phyloP scores from a whole-genome alignment of 2,888 invertebrate species.

The Julus scandinavius region DNA sequence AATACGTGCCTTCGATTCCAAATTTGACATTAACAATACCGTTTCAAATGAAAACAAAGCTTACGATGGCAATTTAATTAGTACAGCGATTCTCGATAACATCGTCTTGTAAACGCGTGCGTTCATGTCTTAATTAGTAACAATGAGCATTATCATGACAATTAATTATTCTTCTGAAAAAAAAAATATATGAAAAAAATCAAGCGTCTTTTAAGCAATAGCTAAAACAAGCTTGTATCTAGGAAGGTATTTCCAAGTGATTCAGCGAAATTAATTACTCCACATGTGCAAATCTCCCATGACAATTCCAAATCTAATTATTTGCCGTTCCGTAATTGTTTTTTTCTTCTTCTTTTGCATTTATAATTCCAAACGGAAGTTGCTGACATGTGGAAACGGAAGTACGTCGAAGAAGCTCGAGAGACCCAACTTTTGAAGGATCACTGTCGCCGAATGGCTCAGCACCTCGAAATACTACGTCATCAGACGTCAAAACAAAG shows the following conservation, averaged over 20 bases:
- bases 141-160: constrained; percentile 14
- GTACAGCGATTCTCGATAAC: background rate
- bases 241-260: background rate
- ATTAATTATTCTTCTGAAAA: background rate
- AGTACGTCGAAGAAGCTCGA: constrained; percentile 51
- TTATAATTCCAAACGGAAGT: constrained; percentile 37
- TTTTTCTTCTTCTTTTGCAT: background rate
- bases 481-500: constrained; percentile 37
- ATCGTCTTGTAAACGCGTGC: background rate
- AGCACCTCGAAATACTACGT: constrained; percentile 51
- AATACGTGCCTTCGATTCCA: background rate
- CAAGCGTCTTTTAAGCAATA: background rate
- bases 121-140: constrained; percentile 3
- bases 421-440: constrained; percentile 52
- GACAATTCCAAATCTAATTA: constrained; percentile 44
- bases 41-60: background rate
- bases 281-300: background rate
- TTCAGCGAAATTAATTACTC: background rate
- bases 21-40: background rate
- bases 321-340: constrained; percentile 13
- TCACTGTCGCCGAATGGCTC: constrained; percentile 49
- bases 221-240: background rate
- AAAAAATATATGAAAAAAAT: background rate
- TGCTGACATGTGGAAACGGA: constrained; percentile 56
- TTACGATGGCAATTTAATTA: background rate